Evolutionary conservation across 2,797 vertebrate species (phyloP).

Genomic region (Scolopax rusticola): DNA sequence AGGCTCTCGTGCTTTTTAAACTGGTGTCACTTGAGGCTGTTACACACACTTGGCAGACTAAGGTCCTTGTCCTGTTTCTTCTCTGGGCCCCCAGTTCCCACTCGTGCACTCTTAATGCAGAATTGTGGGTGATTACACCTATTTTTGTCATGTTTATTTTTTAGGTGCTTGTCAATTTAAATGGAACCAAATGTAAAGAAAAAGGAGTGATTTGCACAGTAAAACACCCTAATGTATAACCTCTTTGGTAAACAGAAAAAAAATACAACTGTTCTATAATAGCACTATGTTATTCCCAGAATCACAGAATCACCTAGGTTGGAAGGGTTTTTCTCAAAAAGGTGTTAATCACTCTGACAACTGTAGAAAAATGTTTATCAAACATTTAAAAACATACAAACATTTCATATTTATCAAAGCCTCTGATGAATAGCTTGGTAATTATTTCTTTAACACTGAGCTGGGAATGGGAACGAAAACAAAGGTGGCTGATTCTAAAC

Average conservation of each 20-base stretch:
- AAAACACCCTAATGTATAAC: background rate
- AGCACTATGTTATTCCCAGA: accelerated
- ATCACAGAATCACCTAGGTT: too few species aligned
- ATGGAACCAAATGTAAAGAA: background rate
- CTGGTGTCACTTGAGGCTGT: background rate
- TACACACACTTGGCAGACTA: background rate
- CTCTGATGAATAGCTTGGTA: background rate
- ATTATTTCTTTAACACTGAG: background rate
- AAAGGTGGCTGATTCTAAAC: background rate
- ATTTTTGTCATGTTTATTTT: background rate
- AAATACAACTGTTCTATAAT: background rate
- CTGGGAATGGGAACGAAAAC: background rate
- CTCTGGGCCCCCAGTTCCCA: background rate
- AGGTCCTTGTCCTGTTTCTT: background rate
- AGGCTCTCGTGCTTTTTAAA: background rate
- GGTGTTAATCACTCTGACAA: background rate
- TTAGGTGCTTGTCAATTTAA: background rate
- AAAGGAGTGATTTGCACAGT: background rate
- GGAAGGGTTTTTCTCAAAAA: background rate
- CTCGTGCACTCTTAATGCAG: background rate
- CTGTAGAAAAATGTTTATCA: background rate
- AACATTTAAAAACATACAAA: background rate
- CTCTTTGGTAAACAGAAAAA: background rate
- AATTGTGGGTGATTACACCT: background rate
- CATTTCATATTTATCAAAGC: background rate